These are phyloP conservation scores for Empis stercorea DNA, from an alignment of 2,888 invertebrate species.

Conservation along the genomic window DNA sequence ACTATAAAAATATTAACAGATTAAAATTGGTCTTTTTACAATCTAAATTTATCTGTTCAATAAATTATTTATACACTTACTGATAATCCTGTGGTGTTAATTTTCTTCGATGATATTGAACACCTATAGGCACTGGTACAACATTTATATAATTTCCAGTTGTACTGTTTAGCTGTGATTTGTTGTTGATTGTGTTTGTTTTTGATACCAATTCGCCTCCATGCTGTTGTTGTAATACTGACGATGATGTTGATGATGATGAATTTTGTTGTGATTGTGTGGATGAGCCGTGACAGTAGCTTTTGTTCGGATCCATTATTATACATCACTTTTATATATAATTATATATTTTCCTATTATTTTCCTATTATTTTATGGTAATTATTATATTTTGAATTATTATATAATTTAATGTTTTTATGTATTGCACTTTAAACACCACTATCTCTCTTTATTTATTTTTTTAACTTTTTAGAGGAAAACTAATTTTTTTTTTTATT, in stretches of 20 bases:
- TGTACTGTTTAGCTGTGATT: conserved; percentile 19
- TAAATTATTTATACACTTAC: too few relatives aligned
- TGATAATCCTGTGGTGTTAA: conserved; percentile 33
- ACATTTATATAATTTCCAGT: conserved; percentile 33
- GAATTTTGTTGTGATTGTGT: conserved; percentile 13
- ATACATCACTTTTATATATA: conserved; percentile 1
- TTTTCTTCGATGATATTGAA: conserved; percentile 35
- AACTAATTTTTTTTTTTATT: background rate
- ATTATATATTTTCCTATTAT: background rate
- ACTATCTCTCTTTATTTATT: too few relatives aligned
- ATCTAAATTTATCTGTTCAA: too few relatives aligned
- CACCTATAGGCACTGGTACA: conserved; percentile 31
- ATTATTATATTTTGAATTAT: background rate
- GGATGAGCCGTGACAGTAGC: conserved; percentile 24
- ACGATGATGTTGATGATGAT: conserved; percentile 18
- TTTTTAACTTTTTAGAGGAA: background rate
- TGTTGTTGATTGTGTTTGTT: conserved; percentile 14
- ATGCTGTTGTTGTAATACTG: conserved; percentile 11
- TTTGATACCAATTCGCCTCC: conserved; percentile 13
- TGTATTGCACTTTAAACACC: background rate
- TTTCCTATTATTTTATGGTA: background rate
- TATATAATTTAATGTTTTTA: background rate
- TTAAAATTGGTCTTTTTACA: too few relatives aligned
- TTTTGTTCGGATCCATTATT: conserved; percentile 29
- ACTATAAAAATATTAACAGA: too few relatives aligned